Evolutionary conservation across 92 coral and sea anemone genomes (phyloP), one percentile per base, ranked within the genome.

Genomic region (Bergia sp.): DNA sequence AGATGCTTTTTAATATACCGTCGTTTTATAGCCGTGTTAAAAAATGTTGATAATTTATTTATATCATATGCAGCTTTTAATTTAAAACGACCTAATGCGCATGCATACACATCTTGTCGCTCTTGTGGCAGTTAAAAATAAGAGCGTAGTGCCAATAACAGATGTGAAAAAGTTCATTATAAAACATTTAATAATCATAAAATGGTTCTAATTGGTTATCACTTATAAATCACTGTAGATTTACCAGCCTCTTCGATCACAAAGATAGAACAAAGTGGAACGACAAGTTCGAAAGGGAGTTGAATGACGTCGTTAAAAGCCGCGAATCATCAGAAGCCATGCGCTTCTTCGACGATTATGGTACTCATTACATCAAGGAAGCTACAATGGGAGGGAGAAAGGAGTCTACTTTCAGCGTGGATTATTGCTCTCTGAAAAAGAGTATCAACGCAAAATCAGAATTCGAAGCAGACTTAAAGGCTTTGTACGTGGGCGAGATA

Each of bases 371-470:
- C 80, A 76, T 76, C 37, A n/a, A 1, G 50, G 80, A 76, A 44
- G 80, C 80, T 2, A 42, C 18, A 29, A 76, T 76, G 80, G 80
- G 80, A 6, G 80, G 80, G 6, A 76, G 80, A 20, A 76, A 76
- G 80, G 45, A 76, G 37, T 76, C 80, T 1, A 7, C 37, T n/a
- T 44, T 76, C 21, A 76, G 45, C 80, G 80, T 76, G n/a, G 50
- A 76, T 76, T 76, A 76, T 42, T 76, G 80, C 50, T 39, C 80
- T 76, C 80, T 76, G 21, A 37, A 39, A 2, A 76, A 76, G 37
- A 44, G 50, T 76, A 76, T 21, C 44, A 18, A 37, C 9, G 18
- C 44, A 12, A 44, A 76, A 16, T 39, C 37, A 20, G 6, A 76
- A 42, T 76, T 76, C 37, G 50, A 76, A 76, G 43, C 80, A 76